Evolutionary conservation across 2,113 vertebrate genomes (phyloP).

Genomic region (Fregetta grallaria): DNA sequence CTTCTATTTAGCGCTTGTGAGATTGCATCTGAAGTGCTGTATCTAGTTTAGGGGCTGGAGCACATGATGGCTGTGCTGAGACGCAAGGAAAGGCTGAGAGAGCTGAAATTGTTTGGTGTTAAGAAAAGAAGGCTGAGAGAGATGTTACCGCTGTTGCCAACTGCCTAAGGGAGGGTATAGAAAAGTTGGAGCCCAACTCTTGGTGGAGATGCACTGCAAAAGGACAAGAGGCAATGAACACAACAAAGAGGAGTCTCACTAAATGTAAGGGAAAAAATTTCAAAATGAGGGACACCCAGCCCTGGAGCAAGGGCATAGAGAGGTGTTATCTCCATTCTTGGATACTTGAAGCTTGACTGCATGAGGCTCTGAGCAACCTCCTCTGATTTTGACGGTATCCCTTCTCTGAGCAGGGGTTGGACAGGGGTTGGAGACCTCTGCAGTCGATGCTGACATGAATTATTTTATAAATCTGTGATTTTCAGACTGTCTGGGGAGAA

Average conservation of each 20-base stretch:
- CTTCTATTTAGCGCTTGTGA: not conserved
- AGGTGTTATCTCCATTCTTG: not conserved
- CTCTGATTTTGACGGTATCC: not conserved
- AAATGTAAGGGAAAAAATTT: not conserved
- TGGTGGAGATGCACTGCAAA: not conserved
- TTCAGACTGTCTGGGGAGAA: not conserved
- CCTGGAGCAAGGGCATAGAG: not conserved
- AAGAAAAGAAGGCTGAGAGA: not conserved
- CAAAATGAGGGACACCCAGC: not conserved
- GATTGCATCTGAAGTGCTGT: not conserved
- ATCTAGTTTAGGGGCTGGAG: not conserved
- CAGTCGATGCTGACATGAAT: not conserved
- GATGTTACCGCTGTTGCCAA: not conserved
- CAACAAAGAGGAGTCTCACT: not conserved
- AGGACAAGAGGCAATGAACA: not conserved
- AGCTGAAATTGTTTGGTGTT: not conserved
- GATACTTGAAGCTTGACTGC: not conserved
- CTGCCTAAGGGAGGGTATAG: not conserved
- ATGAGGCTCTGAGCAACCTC: not conserved
- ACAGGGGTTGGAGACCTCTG: not conserved
- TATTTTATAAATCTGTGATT: not conserved
- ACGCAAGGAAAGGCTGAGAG: not conserved
- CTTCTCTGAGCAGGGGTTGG: not conserved
- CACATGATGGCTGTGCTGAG: not conserved
- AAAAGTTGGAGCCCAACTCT: not conserved